These are phyloP conservation scores for Meteorus sp. DNA, from an alignment of 1,140 invertebrate genomes.

Conservation along the genomic window DNA sequence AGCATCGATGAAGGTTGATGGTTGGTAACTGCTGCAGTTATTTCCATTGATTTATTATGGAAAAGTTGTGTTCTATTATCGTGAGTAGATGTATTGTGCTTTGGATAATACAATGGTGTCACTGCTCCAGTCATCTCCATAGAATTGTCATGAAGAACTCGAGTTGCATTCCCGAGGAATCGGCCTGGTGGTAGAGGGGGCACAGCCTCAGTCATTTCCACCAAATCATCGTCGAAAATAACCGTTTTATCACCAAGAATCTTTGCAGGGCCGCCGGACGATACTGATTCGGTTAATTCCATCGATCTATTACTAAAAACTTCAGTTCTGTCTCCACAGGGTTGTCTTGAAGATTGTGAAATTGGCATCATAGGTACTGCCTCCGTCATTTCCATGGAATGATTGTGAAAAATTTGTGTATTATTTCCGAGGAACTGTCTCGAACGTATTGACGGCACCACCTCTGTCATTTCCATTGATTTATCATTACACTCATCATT, in stretches of 20 bases:
- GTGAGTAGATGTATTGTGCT: too few relatives aligned
- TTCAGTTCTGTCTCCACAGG: neutral
- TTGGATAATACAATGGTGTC: too few relatives aligned
- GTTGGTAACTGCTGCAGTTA: too few relatives aligned
- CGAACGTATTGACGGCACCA: neutral
- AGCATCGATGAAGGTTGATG: too few relatives aligned
- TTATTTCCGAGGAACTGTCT: neutral
- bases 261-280: neutral
- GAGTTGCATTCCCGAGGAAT: too few relatives aligned
- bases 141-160: too few relatives aligned
- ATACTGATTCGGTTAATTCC: slow-evolving; percentile 29
- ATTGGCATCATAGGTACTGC: slow-evolving; percentile 10
- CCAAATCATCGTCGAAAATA: slow-evolving; percentile 4
- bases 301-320: slow-evolving; percentile 20
- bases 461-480: slow-evolving; percentile 31
- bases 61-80: too few relatives aligned
- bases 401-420: slow-evolving; percentile 13
- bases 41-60: too few relatives aligned
- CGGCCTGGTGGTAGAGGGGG: neutral
- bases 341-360: neutral
- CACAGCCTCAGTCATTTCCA: slow-evolving; percentile 22
- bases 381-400: slow-evolving; percentile 27
- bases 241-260: neutral
- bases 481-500: slow-evolving; percentile 2
- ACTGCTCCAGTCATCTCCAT: too few relatives aligned